These are phyloP conservation scores for Chaetops frenatus DNA, from an alignment of 2,113 vertebrate genomes.

Conservation along the genomic window DNA sequence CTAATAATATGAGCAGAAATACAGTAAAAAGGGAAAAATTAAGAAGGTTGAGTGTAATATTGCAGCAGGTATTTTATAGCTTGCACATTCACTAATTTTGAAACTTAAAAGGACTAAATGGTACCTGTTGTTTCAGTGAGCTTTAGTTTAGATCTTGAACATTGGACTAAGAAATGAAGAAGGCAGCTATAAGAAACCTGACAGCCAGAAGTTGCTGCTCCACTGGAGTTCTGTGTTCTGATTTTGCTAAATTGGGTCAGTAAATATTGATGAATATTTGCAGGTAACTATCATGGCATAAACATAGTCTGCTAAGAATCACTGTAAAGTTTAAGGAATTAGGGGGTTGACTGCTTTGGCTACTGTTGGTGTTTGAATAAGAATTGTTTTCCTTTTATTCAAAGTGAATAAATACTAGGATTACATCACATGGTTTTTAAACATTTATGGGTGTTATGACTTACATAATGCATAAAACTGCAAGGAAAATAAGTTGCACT, in stretches of 20 bases:
- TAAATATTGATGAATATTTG: background rate
- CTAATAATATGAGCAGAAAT: background rate
- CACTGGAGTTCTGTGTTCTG: background rate
- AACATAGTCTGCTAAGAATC: background rate
- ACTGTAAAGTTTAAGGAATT: background rate
- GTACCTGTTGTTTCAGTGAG: background rate
- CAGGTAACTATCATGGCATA: background rate
- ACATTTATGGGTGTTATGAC: background rate
- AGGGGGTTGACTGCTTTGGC: background rate
- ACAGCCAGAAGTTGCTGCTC: background rate
- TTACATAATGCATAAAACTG: background rate
- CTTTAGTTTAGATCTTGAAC: background rate
- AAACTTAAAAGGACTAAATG: background rate
- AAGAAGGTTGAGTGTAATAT: background rate
- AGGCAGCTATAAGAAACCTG: background rate
- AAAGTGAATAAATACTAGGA: slow-evolving; percentile 5
- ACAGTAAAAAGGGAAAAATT: background rate
- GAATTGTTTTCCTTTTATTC: background rate
- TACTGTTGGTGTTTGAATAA: background rate
- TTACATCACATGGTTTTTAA: background rate
- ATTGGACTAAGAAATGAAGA: background rate
- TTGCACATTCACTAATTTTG: background rate
- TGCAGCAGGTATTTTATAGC: background rate
- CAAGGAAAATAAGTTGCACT: background rate
- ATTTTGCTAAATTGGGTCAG: background rate